These are phyloP conservation scores for Tapirus indicus DNA, from an alignment of 2,797 vertebrate genomes.

Conservation along the genomic window DNA sequence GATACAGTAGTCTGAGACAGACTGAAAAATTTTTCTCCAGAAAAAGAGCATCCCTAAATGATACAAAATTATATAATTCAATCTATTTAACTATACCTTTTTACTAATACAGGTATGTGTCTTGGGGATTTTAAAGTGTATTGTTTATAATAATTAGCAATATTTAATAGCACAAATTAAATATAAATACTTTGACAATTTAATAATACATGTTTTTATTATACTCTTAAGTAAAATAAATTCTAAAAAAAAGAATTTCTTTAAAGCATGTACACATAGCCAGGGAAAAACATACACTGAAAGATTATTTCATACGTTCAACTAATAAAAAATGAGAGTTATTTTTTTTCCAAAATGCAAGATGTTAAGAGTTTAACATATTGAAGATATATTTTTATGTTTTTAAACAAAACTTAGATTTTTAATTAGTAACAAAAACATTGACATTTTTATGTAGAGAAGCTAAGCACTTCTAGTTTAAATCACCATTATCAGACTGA, in stretches of 20 bases:
- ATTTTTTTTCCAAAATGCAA: background rate
- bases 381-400: background rate
- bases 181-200: background rate
- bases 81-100: background rate
- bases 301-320: background rate
- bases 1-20: background rate
- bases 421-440: conserved; percentile 19
- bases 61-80: background rate
- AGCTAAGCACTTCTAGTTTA: background rate
- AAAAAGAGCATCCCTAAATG: background rate
- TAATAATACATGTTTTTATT: background rate
- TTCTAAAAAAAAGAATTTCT: background rate
- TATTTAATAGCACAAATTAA: background rate
- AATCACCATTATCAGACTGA: background rate
- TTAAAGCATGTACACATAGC: background rate
- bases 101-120: background rate
- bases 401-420: background rate
- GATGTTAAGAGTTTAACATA: background rate
- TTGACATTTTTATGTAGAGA: background rate
- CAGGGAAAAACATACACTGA: background rate
- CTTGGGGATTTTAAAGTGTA: background rate
- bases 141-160: background rate
- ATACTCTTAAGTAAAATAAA: background rate
- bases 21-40: background rate
- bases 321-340: background rate